Evolutionary conservation across 1,140 invertebrate species (phyloP).

Genomic region (Hycleus phaleratus): DNA sequence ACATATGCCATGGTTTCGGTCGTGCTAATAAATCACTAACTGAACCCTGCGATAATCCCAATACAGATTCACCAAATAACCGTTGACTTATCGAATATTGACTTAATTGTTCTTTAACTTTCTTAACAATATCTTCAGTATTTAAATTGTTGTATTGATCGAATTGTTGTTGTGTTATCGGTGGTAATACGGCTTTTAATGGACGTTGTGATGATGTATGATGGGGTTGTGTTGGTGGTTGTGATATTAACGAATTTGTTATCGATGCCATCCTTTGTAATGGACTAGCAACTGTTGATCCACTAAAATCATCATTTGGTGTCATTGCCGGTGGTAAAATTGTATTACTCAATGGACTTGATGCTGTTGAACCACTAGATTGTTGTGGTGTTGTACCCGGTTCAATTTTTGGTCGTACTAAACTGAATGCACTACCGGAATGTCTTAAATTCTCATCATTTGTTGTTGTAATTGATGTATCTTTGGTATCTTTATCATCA

Average conservation of each 20-base stretch:
- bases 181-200: constrained; percentile 90
- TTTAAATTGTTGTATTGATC: constrained; percentile 97
- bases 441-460: constrained; percentile 62
- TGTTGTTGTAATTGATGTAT: constrained; percentile 34
- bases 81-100: constrained; percentile 98
- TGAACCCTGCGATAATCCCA: constrained; percentile 92
- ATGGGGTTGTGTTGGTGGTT: constrained; percentile 75
- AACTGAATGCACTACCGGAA: constrained; percentile 74
- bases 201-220: constrained; percentile 76
- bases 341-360: constrained; percentile 70
- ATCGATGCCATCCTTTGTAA: constrained; percentile 96
- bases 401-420: constrained; percentile 74
- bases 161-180: constrained; percentile 98
- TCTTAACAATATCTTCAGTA: constrained; percentile 96
- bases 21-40: constrained; percentile 90
- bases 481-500: constrained; percentile 35
- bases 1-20: constrained; percentile 96
- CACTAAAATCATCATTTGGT: constrained; percentile 67
- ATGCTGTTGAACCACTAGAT: constrained; percentile 56
- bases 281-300: constrained; percentile 76
- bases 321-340: constrained; percentile 74
- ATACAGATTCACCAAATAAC: constrained; percentile 93
- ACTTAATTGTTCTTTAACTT: constrained; percentile 95
- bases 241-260: constrained; percentile 91
- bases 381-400: constrained; percentile 46